Evolutionary conservation across 2,888 invertebrate species (phyloP), one percentile per base, ranked within the genome.

Genomic region (Thelaira solivaga): DNA sequence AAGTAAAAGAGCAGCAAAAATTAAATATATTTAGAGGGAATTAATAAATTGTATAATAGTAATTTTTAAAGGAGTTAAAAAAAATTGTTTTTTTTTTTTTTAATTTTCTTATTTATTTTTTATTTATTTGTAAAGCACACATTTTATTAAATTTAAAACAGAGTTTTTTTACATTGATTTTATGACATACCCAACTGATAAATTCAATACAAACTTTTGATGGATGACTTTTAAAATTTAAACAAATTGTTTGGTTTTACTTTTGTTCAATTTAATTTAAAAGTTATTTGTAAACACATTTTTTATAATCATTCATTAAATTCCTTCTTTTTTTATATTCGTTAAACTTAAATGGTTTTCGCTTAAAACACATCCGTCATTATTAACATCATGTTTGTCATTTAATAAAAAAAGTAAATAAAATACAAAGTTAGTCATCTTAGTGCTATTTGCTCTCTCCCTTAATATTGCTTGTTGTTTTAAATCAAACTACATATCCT

Each of bases 371-470:
- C 78, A 78, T 78, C 78, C 69, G 61, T 78, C 78, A 78, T 61
- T 78, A 78, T 78, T 78, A 78, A 71, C 64, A 78, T 78, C 69
- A 71, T 71, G 36, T 71, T 45, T 74, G 78, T 55, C 74, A 61
- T 69, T 74, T 74, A 29, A 74, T 51, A 51, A 43, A 53, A 53
- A 22, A 31, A 20, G 1, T 1, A 11, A 16, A 24, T 13, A 6
- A 53, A 6, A 65, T 3, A 24, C 10, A 36, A 1, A 39, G 1
- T 16, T 6, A 4, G 22, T 34, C 57, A 41, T 13, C 31, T 26
- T 24, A 8, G 13, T n/a, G 4, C 16, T 13, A 11, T 24, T 49
- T 31, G 24, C 57, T 24, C 11, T 7, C 16, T 8, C 13, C 34
- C 16, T 51, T 24, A 13, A 7, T n/a, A 16, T 45, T 36, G n/a